phyloP scores from a whole-genome alignment of 1,140 invertebrate genomes.

The Agrypnia vestita region DNA sequence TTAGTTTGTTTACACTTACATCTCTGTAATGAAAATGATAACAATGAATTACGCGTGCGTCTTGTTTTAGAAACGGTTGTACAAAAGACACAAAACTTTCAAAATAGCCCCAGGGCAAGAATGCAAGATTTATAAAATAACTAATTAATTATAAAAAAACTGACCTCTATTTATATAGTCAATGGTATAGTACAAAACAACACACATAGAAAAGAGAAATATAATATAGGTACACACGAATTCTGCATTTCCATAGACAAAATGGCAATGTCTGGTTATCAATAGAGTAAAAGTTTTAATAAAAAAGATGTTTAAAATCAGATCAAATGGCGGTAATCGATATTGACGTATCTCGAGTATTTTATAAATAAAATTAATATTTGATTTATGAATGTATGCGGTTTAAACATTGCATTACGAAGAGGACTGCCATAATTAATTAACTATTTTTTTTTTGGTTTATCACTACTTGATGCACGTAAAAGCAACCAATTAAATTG shows the following conservation, averaged over 20 bases:
- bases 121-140: constrained; percentile 12
- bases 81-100: neutral
- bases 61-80: neutral
- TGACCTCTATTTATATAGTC: constrained; percentile 35
- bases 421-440: no score
- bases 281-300: no score
- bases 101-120: neutral
- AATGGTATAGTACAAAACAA: neutral
- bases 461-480: no score
- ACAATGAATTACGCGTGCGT: constrained; percentile 8
- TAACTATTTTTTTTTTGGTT: no score
- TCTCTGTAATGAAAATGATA: constrained; percentile 37
- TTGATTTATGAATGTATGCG: no score
- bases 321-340: no score
- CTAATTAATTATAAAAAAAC: constrained; percentile 28
- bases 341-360: no score
- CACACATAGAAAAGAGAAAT: neutral
- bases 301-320: no score
- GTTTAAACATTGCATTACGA: no score
- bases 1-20: constrained; percentile 52
- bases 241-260: constrained; percentile 14
- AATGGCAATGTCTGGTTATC: neutral
- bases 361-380: no score
- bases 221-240: neutral
- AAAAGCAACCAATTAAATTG: no score